Evolutionary conservation across 2,888 invertebrate species (phyloP).

Genomic region (Micoletzkya japonica): DNA sequence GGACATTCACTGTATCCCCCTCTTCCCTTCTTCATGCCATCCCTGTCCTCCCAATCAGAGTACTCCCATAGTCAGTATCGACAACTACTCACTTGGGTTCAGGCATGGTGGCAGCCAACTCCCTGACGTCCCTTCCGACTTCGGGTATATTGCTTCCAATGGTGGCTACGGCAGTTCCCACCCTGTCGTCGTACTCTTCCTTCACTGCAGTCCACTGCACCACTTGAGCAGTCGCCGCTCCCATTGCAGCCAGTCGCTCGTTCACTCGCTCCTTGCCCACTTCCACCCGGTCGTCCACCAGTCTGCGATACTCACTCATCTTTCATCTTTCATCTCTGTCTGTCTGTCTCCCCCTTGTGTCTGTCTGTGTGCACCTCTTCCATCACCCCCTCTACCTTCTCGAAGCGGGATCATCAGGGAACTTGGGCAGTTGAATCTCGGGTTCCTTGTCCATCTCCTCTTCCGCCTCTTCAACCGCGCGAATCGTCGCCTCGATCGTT

Average conservation of each 20-base stretch:
- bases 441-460: slow-evolving; percentile 66
- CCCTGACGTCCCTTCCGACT: slow-evolving; percentile 85
- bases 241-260: slow-evolving; percentile 97
- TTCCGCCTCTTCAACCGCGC: slow-evolving; percentile 84
- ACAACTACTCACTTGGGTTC: slow-evolving; percentile 66
- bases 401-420: slow-evolving; percentile 47
- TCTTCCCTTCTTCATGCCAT: neutral
- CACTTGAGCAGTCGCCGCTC: slow-evolving; percentile 91
- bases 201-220: slow-evolving; percentile 80
- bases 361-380: neutral
- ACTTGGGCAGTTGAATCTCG: slow-evolving; percentile 58
- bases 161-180: slow-evolving; percentile 94
- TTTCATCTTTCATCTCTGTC: too few species aligned
- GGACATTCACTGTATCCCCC: neutral
- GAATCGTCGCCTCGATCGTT: slow-evolving; percentile 85
- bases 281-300: slow-evolving; percentile 91
- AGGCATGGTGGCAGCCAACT: slow-evolving; percentile 92
- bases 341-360: neutral
- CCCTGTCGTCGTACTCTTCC: slow-evolving; percentile 85
- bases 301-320: slow-evolving; percentile 70
- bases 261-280: slow-evolving; percentile 93
- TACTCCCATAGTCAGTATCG: neutral
- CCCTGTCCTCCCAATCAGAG: neutral
- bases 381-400: slow-evolving; percentile 28
- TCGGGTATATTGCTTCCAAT: slow-evolving; percentile 94